Evolutionary conservation across 2,888 invertebrate species (phyloP), one percentile per base, ranked within the genome.

Genomic region (Odontocolon sp.): DNA sequence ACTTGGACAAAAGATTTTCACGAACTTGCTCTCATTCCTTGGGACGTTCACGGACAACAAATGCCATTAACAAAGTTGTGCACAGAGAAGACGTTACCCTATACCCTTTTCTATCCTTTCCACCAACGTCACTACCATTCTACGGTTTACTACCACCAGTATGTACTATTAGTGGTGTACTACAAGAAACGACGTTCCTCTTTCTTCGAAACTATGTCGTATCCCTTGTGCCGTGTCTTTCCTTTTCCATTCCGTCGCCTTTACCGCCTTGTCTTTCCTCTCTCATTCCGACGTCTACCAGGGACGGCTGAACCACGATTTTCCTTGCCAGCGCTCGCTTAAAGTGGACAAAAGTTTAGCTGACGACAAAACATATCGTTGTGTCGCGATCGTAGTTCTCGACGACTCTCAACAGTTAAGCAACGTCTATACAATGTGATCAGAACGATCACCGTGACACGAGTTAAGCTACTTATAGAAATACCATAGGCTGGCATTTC

Each of bases 21-120:
- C 70, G 54, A 61, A 63, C 47, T 63, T 42, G 28, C 11, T 21
- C 45, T 28, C 33, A 40, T 47, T 33, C 14, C 77, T 76, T 77
- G 69, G 69, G 63, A 72, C 72, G 74, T 72, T 72, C 72, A 54
- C 63, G 68, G 68, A 80, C 80, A 82, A 84, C 83, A 82, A 85
- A 85, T 83, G 81, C 79, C 78, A 84, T 85, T 83, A 84, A 77
- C 77, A 80, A 84, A 84, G 78, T 83, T 82, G 78, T 54, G 63
- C 67, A 38, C 70, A 33, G 56, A 68, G 50, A 68, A 42, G 68
- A 38, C 63, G 14, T 23, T 33, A 9, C 9, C 26, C 9, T 11
- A 56, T 42, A 8, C 67, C 16, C 31, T 47, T 23, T 50, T 36
- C 5, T 4, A 33, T 9, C 11, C n/a, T 2, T 11, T 40, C 67